Base-by-base conservation (phyloP, 2,797 vertebrate genomes). In the Ptychadena robeensis region DNA sequence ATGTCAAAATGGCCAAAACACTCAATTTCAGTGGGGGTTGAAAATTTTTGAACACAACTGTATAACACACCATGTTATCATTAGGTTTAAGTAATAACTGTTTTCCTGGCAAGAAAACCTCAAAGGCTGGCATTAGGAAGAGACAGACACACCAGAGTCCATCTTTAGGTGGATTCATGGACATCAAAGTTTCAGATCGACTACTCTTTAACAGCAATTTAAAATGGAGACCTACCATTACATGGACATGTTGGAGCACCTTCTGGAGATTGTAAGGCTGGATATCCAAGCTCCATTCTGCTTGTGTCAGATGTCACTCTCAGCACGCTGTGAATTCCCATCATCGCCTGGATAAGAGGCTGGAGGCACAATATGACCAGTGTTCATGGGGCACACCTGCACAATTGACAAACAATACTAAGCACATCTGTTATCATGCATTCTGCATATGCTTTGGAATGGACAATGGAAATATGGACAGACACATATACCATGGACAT, bases 211-310 rank as follows among this genome's bases (percentile, higher is more conserved):
- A 15, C 30, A 48, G 68, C 59, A 48, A 18, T 77, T 71, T 71
- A 25, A 15, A 32, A 3, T 8, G 32, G 72, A 77, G 64, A 61
- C 73, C 81, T 76, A 31, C 76, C 81, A 82, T 82, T 82, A 82
- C 3, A 1, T 2, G 22, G 63, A n/a, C 37, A 48, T 48, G 35
- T 77, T 48, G 22, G 9, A 68, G 65, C 75, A 78, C 63, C 40
- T 67, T 53, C 28, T 25, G 40, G 22, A 38, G 30, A 28, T 28
- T 25, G 61, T 14, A 10, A 28, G 31, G 25, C 64, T 9, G 53
- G 34, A 65, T 27, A 1, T 15, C 68, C 6, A 1, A 18, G 9
- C 31, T 57, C 28, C 32, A 28, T 0, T 6, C 67, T n/a, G 30
- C 1, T 31, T 15, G 15, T 30, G 31, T 79, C 25, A 37, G 32